A percentile compares a stretch with the other conserved stretches of the same genome.
These are phyloP conservation scores for Catocala fraxini DNA, from an alignment of 2,888 invertebrate species.

Conservation along the genomic window DNA sequence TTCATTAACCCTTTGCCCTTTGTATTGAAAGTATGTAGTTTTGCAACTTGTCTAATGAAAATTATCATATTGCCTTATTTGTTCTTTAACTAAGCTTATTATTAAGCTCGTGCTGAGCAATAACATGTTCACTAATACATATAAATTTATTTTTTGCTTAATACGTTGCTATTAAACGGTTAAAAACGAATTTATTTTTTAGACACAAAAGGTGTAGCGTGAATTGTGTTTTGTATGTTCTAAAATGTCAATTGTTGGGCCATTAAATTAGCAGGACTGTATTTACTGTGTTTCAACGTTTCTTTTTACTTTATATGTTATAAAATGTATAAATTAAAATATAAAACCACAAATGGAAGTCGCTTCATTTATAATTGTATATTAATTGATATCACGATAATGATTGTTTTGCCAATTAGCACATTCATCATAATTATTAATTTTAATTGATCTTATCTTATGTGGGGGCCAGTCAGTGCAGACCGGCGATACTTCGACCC, in stretches of 20 bases:
- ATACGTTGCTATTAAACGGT: constrained; percentile 34
- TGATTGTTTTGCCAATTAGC: too few relatives aligned
- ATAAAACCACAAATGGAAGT: too few relatives aligned
- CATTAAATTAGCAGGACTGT: constrained; percentile 42
- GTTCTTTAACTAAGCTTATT: constrained; percentile 6
- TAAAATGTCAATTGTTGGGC: constrained; percentile 48
- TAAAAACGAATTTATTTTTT: constrained; percentile 28
- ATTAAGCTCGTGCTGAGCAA: neutral
- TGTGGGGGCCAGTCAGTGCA: too few relatives aligned
- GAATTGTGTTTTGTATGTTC: constrained; percentile 39
- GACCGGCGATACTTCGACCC: too few relatives aligned
- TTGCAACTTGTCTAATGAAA: constrained; percentile 48
- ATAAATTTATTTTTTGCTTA: constrained; percentile 16
- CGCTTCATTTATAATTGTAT: too few relatives aligned
- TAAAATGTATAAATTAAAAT: too few relatives aligned
- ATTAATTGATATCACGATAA: too few relatives aligned
- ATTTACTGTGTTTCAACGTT: neutral
- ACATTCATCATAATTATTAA: too few relatives aligned
- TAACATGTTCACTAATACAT: neutral
- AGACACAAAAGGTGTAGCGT: constrained; percentile 39
- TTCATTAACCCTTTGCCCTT: constrained; percentile 53
- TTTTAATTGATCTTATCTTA: too few relatives aligned
- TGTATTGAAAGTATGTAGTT: constrained; percentile 30
- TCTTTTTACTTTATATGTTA: too few relatives aligned
- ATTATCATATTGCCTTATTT: constrained; percentile 48